Conservation (phyloP, 2,888 invertebrate genomes). For the Chaetoderma sp. region DNA sequence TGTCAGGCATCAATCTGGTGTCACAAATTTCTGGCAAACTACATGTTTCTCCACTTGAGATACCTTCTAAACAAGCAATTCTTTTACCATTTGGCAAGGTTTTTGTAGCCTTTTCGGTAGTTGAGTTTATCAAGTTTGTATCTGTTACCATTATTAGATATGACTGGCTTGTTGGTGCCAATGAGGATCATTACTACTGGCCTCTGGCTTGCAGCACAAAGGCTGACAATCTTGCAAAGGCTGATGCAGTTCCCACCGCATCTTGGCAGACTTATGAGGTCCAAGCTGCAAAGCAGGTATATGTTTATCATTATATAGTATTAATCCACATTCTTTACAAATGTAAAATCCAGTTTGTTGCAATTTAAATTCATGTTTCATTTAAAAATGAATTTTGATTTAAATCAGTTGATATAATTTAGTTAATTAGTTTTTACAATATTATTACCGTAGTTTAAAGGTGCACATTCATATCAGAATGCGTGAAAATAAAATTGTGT, state of each 20-base stretch:
- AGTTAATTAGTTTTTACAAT: no score
- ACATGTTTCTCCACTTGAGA: neutral
- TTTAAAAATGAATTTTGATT: no score
- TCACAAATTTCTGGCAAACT: neutral
- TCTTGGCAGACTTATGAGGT: neutral
- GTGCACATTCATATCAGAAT: no score
- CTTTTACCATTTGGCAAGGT: neutral
- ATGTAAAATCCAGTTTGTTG: no score
- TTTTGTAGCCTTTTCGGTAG: neutral
- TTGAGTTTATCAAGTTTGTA: neutral
- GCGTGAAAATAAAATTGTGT: no score
- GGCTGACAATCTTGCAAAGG: neutral
- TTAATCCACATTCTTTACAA: no score
- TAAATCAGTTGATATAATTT: no score
- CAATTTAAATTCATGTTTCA: no score
- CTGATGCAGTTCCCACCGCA: neutral
- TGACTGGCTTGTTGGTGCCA: neutral
- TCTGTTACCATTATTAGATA: neutral
- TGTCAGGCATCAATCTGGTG: neutral
- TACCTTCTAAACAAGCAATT: neutral
- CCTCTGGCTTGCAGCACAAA: neutral
- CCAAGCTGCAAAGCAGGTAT: neutral
- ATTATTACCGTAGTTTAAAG: no score
- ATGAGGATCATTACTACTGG: neutral
- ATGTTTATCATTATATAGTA: no score